Conservation (phyloP, 1,140 invertebrate genomes). For the Brachionus asplanchnoidis region DNA sequence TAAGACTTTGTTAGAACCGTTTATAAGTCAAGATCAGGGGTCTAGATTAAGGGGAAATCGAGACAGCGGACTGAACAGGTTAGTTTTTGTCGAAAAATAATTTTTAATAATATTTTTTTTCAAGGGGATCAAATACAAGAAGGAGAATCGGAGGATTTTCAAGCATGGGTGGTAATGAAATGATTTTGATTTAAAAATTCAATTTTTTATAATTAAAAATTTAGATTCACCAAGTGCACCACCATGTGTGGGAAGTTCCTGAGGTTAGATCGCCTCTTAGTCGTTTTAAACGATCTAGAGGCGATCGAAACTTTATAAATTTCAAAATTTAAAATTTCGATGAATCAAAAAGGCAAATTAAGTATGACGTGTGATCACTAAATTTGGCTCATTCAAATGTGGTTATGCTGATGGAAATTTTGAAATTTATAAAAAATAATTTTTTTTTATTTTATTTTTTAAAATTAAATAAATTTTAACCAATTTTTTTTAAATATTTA, state of each 20-base stretch:
- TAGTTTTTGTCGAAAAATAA: background rate
- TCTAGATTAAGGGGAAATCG: background rate
- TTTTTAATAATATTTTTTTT: background rate
- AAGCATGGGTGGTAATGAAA: background rate
- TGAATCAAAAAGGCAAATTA: background rate
- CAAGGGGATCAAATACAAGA: background rate
- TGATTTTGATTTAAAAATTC: background rate
- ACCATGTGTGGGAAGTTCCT: background rate
- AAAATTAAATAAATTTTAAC: background rate
- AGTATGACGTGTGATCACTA: background rate
- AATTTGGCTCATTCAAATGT: background rate
- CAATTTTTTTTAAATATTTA: background rate
- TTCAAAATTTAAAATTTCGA: background rate
- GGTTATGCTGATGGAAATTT: background rate
- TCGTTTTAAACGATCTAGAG: background rate
- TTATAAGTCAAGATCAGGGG: background rate
- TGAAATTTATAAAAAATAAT: background rate
- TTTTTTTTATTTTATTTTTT: background rate
- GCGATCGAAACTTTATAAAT: background rate
- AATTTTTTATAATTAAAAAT: background rate
- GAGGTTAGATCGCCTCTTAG: constrained; percentile 11
- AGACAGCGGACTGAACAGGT: background rate
- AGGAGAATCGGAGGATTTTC: constrained; percentile 18
- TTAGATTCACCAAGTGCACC: background rate
- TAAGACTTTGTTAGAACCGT: background rate